Evolutionary conservation across 1,140 invertebrate genomes (phyloP).

Genomic region (Drosophila parabipectinata): DNA sequence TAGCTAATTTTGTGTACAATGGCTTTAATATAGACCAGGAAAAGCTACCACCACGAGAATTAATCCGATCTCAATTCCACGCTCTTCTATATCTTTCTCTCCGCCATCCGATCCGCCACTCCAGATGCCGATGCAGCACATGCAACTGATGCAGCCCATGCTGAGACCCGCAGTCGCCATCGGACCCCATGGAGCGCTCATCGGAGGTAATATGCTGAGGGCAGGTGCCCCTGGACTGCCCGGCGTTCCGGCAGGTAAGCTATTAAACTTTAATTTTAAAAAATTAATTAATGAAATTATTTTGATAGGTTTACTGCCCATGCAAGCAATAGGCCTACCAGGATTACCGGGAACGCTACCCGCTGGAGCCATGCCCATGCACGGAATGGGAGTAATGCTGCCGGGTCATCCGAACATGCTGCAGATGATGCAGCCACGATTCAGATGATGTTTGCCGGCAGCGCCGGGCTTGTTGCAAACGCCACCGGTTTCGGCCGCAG

Average conservation of each 20-base stretch:
- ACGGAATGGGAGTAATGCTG: constrained; percentile 89
- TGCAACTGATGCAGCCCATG: constrained; percentile 87
- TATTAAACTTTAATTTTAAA: neutral
- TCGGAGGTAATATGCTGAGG: constrained; percentile 90
- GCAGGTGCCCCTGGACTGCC: constrained; percentile 85
- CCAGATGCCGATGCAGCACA: constrained; percentile 74
- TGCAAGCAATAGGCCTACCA: constrained; percentile 84
- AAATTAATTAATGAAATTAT: neutral
- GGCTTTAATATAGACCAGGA: constrained; percentile 72
- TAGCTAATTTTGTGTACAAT: constrained; percentile 83
- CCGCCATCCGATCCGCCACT: constrained; percentile 21
- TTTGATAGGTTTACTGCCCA: constrained; percentile 61
- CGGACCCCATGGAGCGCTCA: constrained; percentile 88
- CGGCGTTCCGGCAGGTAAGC: constrained; percentile 89
- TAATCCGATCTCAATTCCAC: constrained; percentile 61
- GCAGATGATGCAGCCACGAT: constrained; percentile 90
- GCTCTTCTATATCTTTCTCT: constrained; percentile 74
- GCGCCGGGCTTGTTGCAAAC: constrained; percentile 70
- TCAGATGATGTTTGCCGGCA: constrained; percentile 89
- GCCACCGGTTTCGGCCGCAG: constrained; percentile 49
- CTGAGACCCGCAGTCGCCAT: constrained; percentile 88
- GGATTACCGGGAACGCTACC: constrained; percentile 86
- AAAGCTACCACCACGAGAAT: constrained; percentile 44
- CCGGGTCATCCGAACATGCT: constrained; percentile 88
- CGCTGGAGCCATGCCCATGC: constrained; percentile 83